These are phyloP conservation scores for Micronycteris hirsuta DNA, from an alignment of 2,113 vertebrate genomes.

Conservation along the genomic window DNA sequence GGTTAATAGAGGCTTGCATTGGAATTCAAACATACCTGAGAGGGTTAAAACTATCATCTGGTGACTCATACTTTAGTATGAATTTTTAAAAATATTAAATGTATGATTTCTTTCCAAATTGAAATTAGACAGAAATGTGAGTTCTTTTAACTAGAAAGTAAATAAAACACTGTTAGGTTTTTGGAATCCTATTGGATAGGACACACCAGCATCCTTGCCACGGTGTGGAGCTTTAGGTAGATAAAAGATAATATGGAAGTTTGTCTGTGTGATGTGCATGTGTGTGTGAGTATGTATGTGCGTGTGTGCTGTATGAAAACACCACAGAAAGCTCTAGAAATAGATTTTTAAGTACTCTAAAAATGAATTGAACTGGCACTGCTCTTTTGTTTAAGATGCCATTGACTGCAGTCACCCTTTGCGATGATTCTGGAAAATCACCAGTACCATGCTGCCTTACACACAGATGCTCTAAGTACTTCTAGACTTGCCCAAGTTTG, in stretches of 20 bases:
- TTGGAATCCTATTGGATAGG: background rate
- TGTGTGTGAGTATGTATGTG: background rate
- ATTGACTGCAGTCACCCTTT: background rate
- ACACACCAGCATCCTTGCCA: background rate
- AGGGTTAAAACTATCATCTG: background rate
- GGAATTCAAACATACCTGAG: background rate
- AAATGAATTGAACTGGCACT: background rate
- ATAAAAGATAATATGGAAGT: background rate
- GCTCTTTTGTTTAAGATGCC: background rate
- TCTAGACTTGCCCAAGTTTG: background rate
- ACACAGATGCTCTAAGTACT: background rate
- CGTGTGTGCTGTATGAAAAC: background rate
- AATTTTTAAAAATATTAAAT: conserved; percentile 46
- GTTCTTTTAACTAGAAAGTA: conserved; percentile 7
- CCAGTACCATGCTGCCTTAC: background rate
- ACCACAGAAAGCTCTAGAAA: background rate
- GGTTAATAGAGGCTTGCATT: background rate
- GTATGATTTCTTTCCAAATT: conserved; percentile 55
- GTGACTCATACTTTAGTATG: conserved; percentile 12
- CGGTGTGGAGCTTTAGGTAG: background rate
- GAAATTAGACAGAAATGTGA: conserved; percentile 36
- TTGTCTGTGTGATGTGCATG: background rate
- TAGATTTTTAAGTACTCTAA: background rate
- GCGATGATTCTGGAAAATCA: background rate
- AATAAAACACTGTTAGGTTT: background rate